Conservation (phyloP, 2,113 vertebrate genomes). For the Rattus norvegicus region GRCr8 NC_086032.1:34564501-34565000, state of each 20-base stretch:
- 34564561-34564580: not conserved
- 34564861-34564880: not conserved
- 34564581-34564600: not conserved
- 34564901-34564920: no score
- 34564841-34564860: no score
- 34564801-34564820: not conserved
- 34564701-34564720: constrained; percentile 53
- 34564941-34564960: no score
- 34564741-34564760: not conserved
- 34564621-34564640: not conserved
- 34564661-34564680: constrained; percentile 47
- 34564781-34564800: not conserved
- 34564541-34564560: not conserved
- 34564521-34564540: not conserved
- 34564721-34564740: not conserved
- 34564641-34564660: constrained; percentile 11
- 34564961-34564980: not conserved
- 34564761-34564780: no score
- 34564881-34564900: not conserved
- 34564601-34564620: not conserved
- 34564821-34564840: not conserved
- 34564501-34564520: not conserved
- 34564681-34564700: constrained; percentile 32
- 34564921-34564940: not conserved
- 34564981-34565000: not conserved